Conservation (phyloP, 2,888 invertebrate species). For the Lacanobia oleracea region DNA sequence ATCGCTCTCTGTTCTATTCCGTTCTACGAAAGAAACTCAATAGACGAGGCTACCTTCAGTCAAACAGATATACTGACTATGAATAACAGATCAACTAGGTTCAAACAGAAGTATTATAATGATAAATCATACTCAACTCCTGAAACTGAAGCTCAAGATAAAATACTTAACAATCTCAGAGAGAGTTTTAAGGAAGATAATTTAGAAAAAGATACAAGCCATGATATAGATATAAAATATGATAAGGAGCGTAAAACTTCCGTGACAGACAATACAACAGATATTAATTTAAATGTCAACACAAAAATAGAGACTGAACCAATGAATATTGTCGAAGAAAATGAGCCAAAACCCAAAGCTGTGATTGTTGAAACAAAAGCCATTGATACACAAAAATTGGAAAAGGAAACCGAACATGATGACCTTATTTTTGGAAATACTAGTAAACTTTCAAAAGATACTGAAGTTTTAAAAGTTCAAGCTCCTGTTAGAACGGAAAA, state of each 20-base stretch:
- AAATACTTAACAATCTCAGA: slow-evolving; percentile 70
- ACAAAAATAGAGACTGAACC: slow-evolving; percentile 22
- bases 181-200: slow-evolving; percentile 60
- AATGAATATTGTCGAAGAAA: slow-evolving; percentile 9
- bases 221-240: slow-evolving; percentile 48
- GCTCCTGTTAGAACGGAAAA: background rate
- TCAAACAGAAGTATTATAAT: slow-evolving; percentile 84
- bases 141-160: slow-evolving; percentile 80
- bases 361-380: slow-evolving; percentile 10
- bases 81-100: slow-evolving; percentile 83
- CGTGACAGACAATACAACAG: slow-evolving; percentile 24
- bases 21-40: slow-evolving; percentile 83
- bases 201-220: slow-evolving; percentile 32
- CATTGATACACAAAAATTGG: background rate
- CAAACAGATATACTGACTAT: slow-evolving; percentile 82
- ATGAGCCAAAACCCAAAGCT: slow-evolving; percentile 1
- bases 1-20: slow-evolving; percentile 82
- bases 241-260: slow-evolving; percentile 24
- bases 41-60: slow-evolving; percentile 78
- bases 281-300: slow-evolving; percentile 32
- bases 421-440: slow-evolving; percentile 49
- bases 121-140: slow-evolving; percentile 79
- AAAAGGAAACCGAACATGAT: slow-evolving; percentile 18
- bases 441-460: slow-evolving; percentile 12
- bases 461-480: background rate